A percentile compares a stretch with the other conserved stretches of the same genome.
Conservation (phyloP, 2,113 vertebrate species). For the Amblyornis subalaris region DNA sequence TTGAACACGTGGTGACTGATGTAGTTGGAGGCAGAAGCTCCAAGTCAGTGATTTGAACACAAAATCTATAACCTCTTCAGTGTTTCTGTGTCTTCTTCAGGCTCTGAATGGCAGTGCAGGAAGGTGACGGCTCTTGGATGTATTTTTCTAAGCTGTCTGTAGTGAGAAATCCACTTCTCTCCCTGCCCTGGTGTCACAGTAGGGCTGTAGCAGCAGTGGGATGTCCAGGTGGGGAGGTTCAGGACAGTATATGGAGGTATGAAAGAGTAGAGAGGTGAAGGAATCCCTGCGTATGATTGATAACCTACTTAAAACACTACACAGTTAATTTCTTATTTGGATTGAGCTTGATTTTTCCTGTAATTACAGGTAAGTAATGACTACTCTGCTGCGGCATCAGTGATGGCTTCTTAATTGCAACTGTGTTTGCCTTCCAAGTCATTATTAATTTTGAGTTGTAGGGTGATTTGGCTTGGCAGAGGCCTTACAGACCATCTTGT, state of each 20-base stretch:
- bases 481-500: neutral
- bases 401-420: neutral
- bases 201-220: neutral
- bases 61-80: rapidly evolving
- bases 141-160: neutral
- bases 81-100: rapidly evolving
- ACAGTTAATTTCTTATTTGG: neutral
- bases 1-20: neutral
- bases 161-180: neutral
- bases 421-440: neutral
- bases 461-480: neutral
- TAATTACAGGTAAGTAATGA: neutral
- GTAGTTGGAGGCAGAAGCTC: neutral
- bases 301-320: neutral
- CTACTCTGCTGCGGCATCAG: neutral
- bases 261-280: neutral
- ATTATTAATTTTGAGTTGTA: neutral
- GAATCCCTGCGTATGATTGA: neutral
- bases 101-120: rapidly evolving
- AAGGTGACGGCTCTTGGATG: neutral
- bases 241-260: neutral
- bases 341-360: neutral
- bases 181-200: too few species aligned
- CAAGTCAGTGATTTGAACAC: neutral
- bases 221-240: neutral